phyloP scores from a whole-genome alignment of 2,113 vertebrate species.

The Chelonoidis abingdonii region DNA sequence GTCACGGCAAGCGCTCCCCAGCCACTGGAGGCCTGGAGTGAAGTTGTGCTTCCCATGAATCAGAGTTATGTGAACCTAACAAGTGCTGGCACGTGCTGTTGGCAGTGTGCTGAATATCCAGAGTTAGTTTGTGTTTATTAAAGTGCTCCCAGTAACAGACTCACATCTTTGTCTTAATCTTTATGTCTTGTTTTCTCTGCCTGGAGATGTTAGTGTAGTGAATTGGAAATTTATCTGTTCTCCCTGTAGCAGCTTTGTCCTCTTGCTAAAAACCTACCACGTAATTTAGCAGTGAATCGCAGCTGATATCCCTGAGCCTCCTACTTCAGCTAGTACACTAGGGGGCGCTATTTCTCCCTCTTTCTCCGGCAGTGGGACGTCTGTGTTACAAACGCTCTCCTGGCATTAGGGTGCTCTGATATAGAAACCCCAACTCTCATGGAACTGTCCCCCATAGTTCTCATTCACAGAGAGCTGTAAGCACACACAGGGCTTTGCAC shows the following conservation, averaged over 20 bases:
- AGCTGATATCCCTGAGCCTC: too few species aligned
- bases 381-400: background rate
- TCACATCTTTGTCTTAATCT: background rate
- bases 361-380: background rate
- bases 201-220: fast-evolving
- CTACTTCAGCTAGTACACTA: background rate
- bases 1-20: background rate
- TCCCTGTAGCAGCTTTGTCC: fast-evolving
- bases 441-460: background rate
- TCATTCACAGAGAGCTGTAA: background rate
- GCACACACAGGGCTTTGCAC: background rate
- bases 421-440: fast-evolving
- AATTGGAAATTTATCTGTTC: background rate
- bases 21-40: background rate
- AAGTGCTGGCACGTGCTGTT: slow-evolving; percentile 1
- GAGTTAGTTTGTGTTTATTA: background rate
- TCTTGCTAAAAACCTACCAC: background rate
- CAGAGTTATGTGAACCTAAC: background rate
- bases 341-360: background rate
- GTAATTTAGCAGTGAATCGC: background rate
- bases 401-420: fast-evolving
- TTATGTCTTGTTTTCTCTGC: background rate
- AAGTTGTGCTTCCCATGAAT: background rate
- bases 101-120: background rate
- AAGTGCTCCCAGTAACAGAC: background rate